Conservation (phyloP, 2,797 vertebrate genomes). For the Bucorvus abyssinicus region DNA sequence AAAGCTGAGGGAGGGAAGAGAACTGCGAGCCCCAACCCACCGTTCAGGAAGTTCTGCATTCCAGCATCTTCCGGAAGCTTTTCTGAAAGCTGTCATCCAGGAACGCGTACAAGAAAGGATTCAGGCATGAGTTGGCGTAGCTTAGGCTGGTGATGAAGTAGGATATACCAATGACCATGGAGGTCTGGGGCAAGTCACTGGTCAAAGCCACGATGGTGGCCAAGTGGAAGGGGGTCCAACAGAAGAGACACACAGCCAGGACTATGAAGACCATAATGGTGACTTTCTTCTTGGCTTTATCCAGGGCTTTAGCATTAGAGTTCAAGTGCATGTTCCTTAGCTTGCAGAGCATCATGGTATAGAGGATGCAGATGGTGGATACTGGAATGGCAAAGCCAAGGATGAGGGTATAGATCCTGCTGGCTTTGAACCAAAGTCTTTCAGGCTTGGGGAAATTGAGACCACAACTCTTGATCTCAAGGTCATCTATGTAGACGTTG, state of each 20-base stretch:
- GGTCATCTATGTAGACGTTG: conserved; percentile 72
- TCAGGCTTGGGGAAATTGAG: conserved; percentile 86
- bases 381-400: conserved; percentile 86
- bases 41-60: conserved; percentile 76
- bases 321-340: conserved; percentile 83
- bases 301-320: conserved; percentile 84
- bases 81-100: conserved; percentile 87
- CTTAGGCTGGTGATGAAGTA: conserved; percentile 88
- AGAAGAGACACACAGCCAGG: conserved; percentile 85
- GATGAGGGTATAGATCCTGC: conserved; percentile 84
- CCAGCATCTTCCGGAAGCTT: conserved; percentile 82
- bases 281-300: conserved; percentile 87
- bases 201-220: conserved; percentile 87
- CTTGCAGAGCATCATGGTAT: conserved; percentile 84
- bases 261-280: conserved; percentile 89
- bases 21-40: not conserved
- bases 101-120: conserved; percentile 87
- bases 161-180: conserved; percentile 83
- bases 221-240: conserved; percentile 88
- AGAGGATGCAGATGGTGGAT: conserved; percentile 84
- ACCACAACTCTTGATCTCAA: conserved; percentile 82
- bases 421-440: conserved; percentile 84
- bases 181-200: conserved; percentile 83
- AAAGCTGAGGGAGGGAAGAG: not conserved
- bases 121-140: conserved; percentile 88